Base-by-base conservation (phyloP, 2,113 vertebrate species). In the Ammodramus savannarum region DNA sequence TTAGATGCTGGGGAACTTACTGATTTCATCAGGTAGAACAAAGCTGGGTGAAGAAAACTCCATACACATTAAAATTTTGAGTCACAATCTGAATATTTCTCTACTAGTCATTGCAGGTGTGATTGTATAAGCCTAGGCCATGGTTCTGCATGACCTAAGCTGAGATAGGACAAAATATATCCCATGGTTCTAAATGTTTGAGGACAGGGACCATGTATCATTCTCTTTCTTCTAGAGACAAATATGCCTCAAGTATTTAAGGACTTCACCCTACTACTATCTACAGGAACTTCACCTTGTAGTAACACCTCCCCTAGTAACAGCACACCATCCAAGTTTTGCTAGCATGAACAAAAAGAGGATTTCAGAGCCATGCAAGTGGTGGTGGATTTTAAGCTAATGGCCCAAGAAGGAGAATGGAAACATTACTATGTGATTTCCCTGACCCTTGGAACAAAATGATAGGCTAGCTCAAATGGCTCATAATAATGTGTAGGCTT, bases 171-270 rank as follows among this genome's bases (percentile, higher is more conserved):
- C 12, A 68, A 78, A 89, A 58, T 76, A 55, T 2, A 7, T 29
- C 52, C 19, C 9, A 7, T n/a, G 29, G 39, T 46, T 69, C 12
- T 49, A 61, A 58, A 34, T 12, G 8, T 5, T n/a, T 62, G 32
- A 31, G 10, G 41, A 57, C n/a, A 58, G 3, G 36, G 6, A 39
- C 8, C 0, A 0, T 26, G 3, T 36, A 8, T 52, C 19, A 80
- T 39, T 62, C 11, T 67, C 8, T 66, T 52, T 75, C 7, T 73
- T 61, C 52, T 72, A 29, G 7, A 67, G 57, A 73, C 1, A 89
- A 68, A 58, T 38, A 4, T 27, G 13, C 10, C n/a, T 32, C 41
- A 43, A 48, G 4, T 65, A 38, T 13, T 14, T 62, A 34, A 43
- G 23, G 21, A 49, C 10, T 46, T 62, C n/a, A 71, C 16, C 12